Evolutionary conservation across 2,888 invertebrate species (phyloP), one percentile per base, ranked within the genome.

Genomic region (Morpho achilles): DNA sequence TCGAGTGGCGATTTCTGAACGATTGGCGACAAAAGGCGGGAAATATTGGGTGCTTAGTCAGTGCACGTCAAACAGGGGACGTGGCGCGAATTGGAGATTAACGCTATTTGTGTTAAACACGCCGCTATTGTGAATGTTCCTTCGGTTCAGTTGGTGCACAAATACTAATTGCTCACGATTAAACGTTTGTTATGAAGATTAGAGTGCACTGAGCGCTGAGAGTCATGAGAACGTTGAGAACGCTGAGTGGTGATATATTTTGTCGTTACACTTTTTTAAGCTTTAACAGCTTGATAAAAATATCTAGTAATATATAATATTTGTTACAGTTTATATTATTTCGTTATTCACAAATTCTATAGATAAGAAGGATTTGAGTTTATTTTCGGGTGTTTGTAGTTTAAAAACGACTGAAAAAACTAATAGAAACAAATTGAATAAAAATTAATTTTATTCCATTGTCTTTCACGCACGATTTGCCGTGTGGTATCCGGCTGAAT

Each of bases 31-130:
- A 83, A 84, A 76, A 73, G 78, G 77, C 77, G 79, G 76, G 73
- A 72, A 73, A 71, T 75, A 76, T 78, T 79, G 76, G 78, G 77
- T 80, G 85, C 75, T 74, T 76, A 84, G 80, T 86, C 82, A 81
- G 80, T 78, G 67, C 69, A 75, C 76, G 77, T 73, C 76, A 83
- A 82, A 81, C 82, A 79, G 78, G 80, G 81, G 77, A 61, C 69
- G 65, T 64, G 67, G 66, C 63, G 75, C 72, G 77, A 79, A 76
- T 74, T 71, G 63, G 70, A 82, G 84, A 84, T 84, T 81, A 82
- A 80, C 75, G 78, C 81, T 87, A 84, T 87, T 87, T 86, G 82
- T 81, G 76, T 72, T 79, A 86, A 86, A 86, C 86, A 83, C 73
- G 76, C 67, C 71, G 70, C 71, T 72, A 70, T 85, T 86, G 82